These are phyloP conservation scores for Choloepus didactylus DNA, from an alignment of 2,797 vertebrate genomes.

Conservation along the genomic window DNA sequence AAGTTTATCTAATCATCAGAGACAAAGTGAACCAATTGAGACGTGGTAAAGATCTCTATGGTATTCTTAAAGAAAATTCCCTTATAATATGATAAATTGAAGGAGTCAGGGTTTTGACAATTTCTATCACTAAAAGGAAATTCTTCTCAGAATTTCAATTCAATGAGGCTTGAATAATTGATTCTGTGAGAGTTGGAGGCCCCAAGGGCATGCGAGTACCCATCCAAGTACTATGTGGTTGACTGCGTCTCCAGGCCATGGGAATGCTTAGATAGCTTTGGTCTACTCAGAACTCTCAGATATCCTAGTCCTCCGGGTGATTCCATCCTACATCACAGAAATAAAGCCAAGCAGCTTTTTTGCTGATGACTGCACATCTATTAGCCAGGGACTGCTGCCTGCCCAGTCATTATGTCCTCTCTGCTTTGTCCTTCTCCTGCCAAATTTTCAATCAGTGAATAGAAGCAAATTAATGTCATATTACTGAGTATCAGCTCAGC, in stretches of 20 bases:
- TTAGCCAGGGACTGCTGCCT: background rate
- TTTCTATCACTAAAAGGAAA: constrained; percentile 47
- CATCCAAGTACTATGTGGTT: background rate
- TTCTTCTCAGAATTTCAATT: constrained; percentile 65
- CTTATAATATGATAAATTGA: constrained; percentile 43
- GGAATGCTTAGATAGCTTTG: background rate
- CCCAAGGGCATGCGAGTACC: background rate
- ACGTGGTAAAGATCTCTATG: constrained; percentile 25
- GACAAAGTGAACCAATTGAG: constrained; percentile 55
- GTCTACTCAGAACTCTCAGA: background rate
- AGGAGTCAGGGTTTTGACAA: constrained; percentile 52
- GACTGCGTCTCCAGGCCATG: background rate
- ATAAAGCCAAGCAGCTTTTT: background rate
- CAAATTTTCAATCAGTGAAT: constrained; percentile 36
- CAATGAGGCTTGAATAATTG: constrained; percentile 32
- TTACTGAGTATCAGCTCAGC: background rate
- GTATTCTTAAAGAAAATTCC: constrained; percentile 57
- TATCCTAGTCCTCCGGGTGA: background rate
- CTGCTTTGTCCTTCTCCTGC: background rate
- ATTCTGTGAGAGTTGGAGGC: constrained; percentile 50
- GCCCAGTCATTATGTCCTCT: background rate
- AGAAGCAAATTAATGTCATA: constrained; percentile 29
- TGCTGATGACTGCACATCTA: background rate
- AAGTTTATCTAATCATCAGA: constrained; percentile 60
- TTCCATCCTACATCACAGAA: background rate